Evolutionary conservation across 2,113 vertebrate species (phyloP), one percentile per base, ranked within the genome.

Genomic region (Sigmodon hispidus): DNA sequence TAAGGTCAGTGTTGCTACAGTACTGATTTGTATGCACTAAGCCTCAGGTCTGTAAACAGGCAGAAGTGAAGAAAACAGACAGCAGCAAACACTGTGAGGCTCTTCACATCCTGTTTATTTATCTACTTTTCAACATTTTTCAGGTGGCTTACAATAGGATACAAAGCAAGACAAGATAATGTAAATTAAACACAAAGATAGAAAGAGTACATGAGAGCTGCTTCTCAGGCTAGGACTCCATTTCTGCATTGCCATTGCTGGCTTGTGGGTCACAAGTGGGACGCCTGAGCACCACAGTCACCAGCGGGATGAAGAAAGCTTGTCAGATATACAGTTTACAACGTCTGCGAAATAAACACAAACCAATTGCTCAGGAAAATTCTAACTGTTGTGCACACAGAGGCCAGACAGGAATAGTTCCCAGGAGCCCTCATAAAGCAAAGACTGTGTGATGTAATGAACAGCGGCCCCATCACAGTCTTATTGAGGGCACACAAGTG

Each of bases 381-480:
- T 93, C 94, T 69, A 84, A 80, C 89, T 86, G 88, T 93, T 87
- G 90, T 94, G 96, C 96, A 86, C 72, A 79, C 7, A 34, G 87
- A 96, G 87, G 96, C 94, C 93, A 89, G 96, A 70, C 72, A 90
- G 81, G 72, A 88, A 94, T 97, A 80, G 92, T 69, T 93, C 97
- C 97, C 96, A 17, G 84, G 96, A 52, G 96, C 76, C 90, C 59
- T 91, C 90, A 11, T 94, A 93, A 93, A 96, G 96, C 80, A 90
- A 93, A 96, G 81, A 63, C 72, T 9, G 0, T 86, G 70, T 95
- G 92, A 93, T 89, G 81, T 45, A 79, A 89, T 77, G 96, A 94
- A 11, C 57, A 26, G 17, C 0, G 0, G 29, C 67, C n/a, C 65
- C 12, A 16, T 45, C 0, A 40, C 61, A 43, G 87, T 29, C 90